These are phyloP conservation scores for Rhadinocentrus ornatus DNA, from an alignment of 2,797 vertebrate genomes.

Conservation along the genomic window DNA sequence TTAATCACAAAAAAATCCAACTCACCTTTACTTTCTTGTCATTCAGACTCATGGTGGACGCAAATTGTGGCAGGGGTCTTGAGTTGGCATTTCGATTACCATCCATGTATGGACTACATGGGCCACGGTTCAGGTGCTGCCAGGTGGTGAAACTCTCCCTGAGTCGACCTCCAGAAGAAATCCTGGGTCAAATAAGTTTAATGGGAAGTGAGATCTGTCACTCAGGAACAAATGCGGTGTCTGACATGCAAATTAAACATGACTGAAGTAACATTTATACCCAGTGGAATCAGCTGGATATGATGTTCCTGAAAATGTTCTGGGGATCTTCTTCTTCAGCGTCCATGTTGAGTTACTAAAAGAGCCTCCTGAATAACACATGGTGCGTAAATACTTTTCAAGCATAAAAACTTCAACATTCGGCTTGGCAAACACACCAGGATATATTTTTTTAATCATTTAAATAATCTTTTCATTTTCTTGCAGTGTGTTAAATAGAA, in stretches of 20 bases:
- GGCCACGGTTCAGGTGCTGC: constrained; percentile 62
- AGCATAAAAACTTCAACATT: too few relatives aligned
- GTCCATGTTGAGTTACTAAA: constrained; percentile 63
- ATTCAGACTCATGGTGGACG: constrained; percentile 71
- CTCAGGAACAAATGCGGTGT: not conserved
- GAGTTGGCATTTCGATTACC: constrained; percentile 49
- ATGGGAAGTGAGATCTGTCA: constrained; percentile 29
- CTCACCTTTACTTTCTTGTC: constrained; percentile 77
- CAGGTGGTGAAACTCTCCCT: constrained; percentile 63
- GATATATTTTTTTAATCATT: not conserved
- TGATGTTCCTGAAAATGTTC: constrained; percentile 57
- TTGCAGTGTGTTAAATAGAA: not conserved
- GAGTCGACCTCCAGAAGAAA: constrained; percentile 48
- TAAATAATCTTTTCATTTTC: not conserved
- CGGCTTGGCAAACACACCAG: not conserved
- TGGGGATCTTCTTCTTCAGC: constrained; percentile 66
- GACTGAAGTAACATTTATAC: constrained; percentile 45
- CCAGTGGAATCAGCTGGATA: constrained; percentile 58
- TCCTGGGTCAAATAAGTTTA: constrained; percentile 49
- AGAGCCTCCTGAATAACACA: constrained; percentile 54
- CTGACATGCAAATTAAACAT: not conserved
- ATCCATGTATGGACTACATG: constrained; percentile 67
- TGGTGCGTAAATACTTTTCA: not conserved
- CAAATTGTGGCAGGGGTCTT: constrained; percentile 55
- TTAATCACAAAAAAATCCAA: not conserved